Base-by-base conservation (phyloP, 2,113 vertebrate species). In the Eupsittula cactorum region DNA sequence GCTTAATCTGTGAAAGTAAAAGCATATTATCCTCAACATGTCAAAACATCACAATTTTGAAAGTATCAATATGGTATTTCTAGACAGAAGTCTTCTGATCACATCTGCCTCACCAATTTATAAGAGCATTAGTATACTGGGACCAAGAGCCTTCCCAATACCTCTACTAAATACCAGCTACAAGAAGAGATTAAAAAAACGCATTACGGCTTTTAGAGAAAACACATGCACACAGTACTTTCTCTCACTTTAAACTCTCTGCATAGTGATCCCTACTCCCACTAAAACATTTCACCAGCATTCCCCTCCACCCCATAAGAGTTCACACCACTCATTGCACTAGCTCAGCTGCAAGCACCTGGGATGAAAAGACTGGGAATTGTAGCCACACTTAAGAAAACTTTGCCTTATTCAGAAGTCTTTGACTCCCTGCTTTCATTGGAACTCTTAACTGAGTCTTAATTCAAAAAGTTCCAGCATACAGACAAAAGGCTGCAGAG, bases 1-100 rank as follows among this genome's bases (percentile, higher is more conserved):
- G 98, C 97, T 99, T 99, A 85, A 99, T 98, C 99, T 99, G 98
- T 70, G 96, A 96, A 96, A 98, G 83, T 87, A 91, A 91, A 97
- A 96, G 49, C 24, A 96, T 33, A 60, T 55, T 74, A 7, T 42
- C 59, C 81, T 90, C 76, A 73, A 86, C 73, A 74, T 12, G 49
- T 44, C n/a, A 69, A 37, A 89, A 71, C 35, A 74, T 21, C 27
- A n/a, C 10, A 52, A n/a, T 37, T 57, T n/a, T 13, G 24, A 62
- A 85, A 65, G 35, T 24, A 57, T 33, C 57, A 70, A 50, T 46
- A 75, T 31, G 1, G 10, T 52, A 63, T 57, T 81, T 86, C 42
- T 60, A 86, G 24, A 81, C 5, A 1, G 25, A 94, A 75, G 13
- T 46, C 20, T 63, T 70, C 49, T 31, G 19, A 68, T 59, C 42